These are phyloP conservation scores for Lycocerus yunnanus DNA, from an alignment of 2,888 invertebrate species.

Conservation along the genomic window DNA sequence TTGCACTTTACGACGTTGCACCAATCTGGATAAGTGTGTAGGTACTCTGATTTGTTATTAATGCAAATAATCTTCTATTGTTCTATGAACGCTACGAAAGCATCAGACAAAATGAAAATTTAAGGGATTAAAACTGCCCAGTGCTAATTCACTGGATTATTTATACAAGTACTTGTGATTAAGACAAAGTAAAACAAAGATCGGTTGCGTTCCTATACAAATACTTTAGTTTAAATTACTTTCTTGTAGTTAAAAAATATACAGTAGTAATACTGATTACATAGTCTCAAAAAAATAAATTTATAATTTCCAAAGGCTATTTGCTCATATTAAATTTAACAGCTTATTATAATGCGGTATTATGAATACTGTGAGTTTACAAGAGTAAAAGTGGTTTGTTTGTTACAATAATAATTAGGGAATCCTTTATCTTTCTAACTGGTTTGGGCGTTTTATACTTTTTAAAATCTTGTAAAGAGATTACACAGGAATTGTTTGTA, in stretches of 20 bases:
- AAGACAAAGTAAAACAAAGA: not conserved
- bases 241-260: no score
- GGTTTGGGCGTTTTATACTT: not conserved
- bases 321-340: no score
- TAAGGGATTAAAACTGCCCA: no score
- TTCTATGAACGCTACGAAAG: not conserved
- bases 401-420: not conserved
- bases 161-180: not conserved
- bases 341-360: no score
- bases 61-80: no score
- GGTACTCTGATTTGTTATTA: no score
- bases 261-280: no score
- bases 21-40: no score
- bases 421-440: not conserved
- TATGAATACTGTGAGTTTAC: no score
- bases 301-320: no score
- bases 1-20: no score
- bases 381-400: not conserved
- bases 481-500: not conserved
- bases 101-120: not conserved
- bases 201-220: not conserved
- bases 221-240: not conserved
- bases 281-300: no score
- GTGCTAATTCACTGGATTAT: not conserved
- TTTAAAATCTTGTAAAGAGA: not conserved